Evolutionary conservation across 1,140 invertebrate species (phyloP).

Genomic region (Lepidurus apus): DNA sequence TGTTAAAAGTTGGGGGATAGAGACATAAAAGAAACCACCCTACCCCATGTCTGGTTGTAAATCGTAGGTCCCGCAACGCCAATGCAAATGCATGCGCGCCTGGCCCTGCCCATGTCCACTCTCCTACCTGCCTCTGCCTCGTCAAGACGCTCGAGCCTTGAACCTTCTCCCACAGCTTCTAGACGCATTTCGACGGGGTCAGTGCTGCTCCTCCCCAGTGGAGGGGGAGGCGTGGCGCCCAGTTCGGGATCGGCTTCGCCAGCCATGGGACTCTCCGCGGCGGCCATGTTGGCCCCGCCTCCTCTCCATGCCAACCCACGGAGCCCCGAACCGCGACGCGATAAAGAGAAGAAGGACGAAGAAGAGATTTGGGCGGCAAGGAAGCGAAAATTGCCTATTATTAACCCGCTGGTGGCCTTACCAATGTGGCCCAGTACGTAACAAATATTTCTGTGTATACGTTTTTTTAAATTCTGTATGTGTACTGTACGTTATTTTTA

Average conservation of each 20-base stretch:
- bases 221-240: background rate
- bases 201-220: constrained; percentile 36
- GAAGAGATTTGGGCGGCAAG: constrained; percentile 48
- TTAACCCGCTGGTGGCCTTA: constrained; percentile 76
- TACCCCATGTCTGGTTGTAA: constrained; percentile 15
- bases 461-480: constrained; percentile 24
- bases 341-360: constrained; percentile 40
- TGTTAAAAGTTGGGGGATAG: background rate
- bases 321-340: constrained; percentile 40
- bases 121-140: constrained; percentile 16
- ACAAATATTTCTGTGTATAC: constrained; percentile 25
- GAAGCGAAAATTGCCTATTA: constrained; percentile 74
- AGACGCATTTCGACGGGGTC: constrained; percentile 42
- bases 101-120: constrained; percentile 12
- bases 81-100: constrained; percentile 17
- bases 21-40: background rate
- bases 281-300: background rate
- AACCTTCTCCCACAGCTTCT: constrained; percentile 40
- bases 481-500: constrained; percentile 29
- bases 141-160: constrained; percentile 26
- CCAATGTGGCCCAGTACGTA: constrained; percentile 80
- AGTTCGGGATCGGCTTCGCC: background rate
- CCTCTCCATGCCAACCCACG: constrained; percentile 22
- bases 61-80: constrained; percentile 13
- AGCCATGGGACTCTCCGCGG: constrained; percentile 8